Conservation (phyloP, 2,797 vertebrate genomes). For the Thripadectes ignobilis region DNA sequence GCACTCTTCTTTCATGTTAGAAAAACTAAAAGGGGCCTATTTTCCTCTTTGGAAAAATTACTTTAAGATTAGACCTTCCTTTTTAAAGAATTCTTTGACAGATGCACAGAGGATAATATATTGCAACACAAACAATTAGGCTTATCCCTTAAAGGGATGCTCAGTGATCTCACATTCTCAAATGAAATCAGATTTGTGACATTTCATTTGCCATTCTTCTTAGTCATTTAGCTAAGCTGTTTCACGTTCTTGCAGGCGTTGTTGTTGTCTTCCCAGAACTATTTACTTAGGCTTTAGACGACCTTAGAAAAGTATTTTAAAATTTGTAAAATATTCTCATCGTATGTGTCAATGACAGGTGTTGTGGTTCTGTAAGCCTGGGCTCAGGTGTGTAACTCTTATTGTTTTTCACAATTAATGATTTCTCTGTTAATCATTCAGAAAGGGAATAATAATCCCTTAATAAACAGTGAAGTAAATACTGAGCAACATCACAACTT, state of each 20-base stretch:
- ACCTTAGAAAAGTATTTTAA: not conserved
- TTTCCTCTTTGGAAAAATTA: not conserved
- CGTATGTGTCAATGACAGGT: accelerated
- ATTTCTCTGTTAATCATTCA: not conserved
- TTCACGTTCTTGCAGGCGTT: accelerated
- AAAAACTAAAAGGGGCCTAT: not conserved
- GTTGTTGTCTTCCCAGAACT: not conserved
- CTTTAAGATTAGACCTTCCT: not conserved
- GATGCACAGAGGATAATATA: not conserved
- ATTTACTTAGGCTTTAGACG: not conserved
- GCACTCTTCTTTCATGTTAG: not conserved
- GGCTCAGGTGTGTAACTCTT: not conserved
- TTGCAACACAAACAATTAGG: not conserved
- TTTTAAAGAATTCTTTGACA: not conserved
- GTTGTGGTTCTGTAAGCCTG: not conserved
- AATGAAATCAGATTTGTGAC: not conserved
- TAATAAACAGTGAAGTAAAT: not conserved
- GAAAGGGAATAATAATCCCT: not conserved
- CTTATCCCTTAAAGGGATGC: not conserved
- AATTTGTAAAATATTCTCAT: not conserved
- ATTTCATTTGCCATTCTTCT: not conserved
- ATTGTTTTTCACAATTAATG: not conserved
- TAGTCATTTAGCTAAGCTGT: not conserved
- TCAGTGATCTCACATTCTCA: not conserved
- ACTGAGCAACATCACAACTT: not conserved